These are phyloP conservation scores for Drosophila bocki DNA, from an alignment of 1,140 invertebrate species.

Conservation along the genomic window DNA sequence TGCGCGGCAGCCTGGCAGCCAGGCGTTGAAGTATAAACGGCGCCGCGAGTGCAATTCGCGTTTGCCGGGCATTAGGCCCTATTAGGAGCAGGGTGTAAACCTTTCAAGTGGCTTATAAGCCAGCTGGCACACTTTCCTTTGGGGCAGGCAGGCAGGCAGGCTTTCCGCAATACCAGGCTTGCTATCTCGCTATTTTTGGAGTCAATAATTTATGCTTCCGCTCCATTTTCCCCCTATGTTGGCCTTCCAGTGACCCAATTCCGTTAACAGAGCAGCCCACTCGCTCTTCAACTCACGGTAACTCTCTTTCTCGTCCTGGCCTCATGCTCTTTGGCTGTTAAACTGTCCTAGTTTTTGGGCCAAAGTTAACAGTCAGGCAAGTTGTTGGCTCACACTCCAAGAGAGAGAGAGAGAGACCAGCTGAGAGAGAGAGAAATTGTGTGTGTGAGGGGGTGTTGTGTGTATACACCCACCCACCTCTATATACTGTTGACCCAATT, in stretches of 20 bases:
- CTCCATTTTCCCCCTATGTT: slow-evolving; percentile 46
- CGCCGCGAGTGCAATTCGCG: slow-evolving; percentile 71
- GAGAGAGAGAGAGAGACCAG: slow-evolving; percentile 4
- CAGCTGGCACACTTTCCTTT: slow-evolving; percentile 22
- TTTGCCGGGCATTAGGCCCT: slow-evolving; percentile 59
- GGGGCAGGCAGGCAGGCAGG: slow-evolving; percentile 9
- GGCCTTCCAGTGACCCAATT: slow-evolving; percentile 73
- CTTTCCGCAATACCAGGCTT: neutral
- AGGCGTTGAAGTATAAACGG: slow-evolving; percentile 57
- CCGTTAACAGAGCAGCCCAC: slow-evolving; percentile 33
- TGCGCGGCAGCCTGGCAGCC: slow-evolving; percentile 6
- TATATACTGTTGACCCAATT: slow-evolving; percentile 81
- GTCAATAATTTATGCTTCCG: slow-evolving; percentile 76
- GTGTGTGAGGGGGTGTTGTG: neutral
- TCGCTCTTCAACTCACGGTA: slow-evolving; percentile 27
- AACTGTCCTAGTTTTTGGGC: slow-evolving; percentile 61
- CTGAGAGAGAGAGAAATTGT: neutral
- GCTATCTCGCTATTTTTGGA: slow-evolving; percentile 59
- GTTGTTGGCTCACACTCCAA: slow-evolving; percentile 3
- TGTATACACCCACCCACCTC: slow-evolving; percentile 19
- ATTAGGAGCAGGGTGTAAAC: slow-evolving; percentile 48
- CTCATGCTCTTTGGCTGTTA: slow-evolving; percentile 56
- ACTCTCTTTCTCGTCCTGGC: slow-evolving; percentile 14
- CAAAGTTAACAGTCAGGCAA: slow-evolving; percentile 55
- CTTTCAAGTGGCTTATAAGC: slow-evolving; percentile 36